Conservation (phyloP, 2,113 vertebrate genomes). For the Caranx ignobilis region DNA sequence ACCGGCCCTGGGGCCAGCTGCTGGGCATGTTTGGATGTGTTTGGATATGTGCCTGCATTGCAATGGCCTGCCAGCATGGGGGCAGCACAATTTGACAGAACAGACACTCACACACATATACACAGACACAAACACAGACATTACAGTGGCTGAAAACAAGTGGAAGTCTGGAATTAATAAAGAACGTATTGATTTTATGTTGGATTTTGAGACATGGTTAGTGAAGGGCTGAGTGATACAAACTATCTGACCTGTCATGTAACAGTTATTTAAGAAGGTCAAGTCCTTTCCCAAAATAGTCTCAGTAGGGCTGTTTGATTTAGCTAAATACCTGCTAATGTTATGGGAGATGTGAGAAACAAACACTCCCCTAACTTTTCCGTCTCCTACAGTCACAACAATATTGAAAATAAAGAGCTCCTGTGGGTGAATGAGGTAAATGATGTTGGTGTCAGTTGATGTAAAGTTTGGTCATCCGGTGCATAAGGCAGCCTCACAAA, state of each 20-base stretch:
- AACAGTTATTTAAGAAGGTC: not conserved
- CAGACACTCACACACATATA: conserved; percentile 13
- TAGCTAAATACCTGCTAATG: not conserved
- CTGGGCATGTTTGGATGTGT: conserved; percentile 61
- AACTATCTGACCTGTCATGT: not conserved
- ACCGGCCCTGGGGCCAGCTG: conserved; percentile 61
- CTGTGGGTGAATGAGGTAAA: not conserved
- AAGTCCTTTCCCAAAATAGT: not conserved
- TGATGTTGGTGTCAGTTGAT: not conserved
- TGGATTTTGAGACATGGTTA: conserved; percentile 17
- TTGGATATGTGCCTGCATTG: conserved; percentile 66
- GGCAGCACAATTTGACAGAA: conserved; percentile 59
- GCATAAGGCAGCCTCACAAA: not conserved
- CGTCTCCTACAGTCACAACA: not conserved
- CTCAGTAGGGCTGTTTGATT: not conserved
- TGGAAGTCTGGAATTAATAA: conserved; percentile 4
- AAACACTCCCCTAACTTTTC: not conserved
- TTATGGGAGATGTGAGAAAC: not conserved
- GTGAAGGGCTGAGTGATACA: not conserved
- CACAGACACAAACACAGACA: not conserved
- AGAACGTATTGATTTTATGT: conserved; percentile 40
- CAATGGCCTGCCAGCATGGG: conserved; percentile 54
- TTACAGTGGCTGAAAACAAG: conserved; percentile 3
- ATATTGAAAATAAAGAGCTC: not conserved
- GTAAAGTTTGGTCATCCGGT: not conserved